Evolutionary conservation across 2,888 invertebrate species (phyloP), one percentile per base, ranked within the genome.

Genomic region (Penaeus monodon): DNA sequence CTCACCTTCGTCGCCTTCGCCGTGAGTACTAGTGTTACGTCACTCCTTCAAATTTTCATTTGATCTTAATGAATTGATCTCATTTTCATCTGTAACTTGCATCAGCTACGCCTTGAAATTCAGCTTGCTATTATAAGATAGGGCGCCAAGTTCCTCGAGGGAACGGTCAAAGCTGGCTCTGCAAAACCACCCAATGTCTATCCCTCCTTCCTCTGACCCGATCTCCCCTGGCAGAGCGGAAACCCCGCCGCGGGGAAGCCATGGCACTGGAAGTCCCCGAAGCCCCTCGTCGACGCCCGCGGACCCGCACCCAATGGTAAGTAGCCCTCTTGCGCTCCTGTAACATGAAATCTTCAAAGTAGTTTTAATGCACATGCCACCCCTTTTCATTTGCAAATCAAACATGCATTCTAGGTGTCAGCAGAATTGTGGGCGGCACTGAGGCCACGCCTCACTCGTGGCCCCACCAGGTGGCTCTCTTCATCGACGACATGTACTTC

Each of bases 381-480:
- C 17, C 1, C 57, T 57, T 3, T 57, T 14, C 14, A 20, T 57
- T 57, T 14, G 17, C 57, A 3, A 57, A 57, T 57, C 14, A 57
- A 57, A 17, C 57, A 17, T 2, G 22, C 24, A 22, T 29, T 70
- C 17, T 14, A 29, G 70, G 12, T 17, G 22, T 1, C 14, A 68
- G 49, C 29, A 76, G 80, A 57, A 90, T 90, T 65, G 89, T 90
- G 29, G 90, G 89, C 7, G 90, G 90, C 4, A 29, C 3, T 3
- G 85, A 88, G 66, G 90, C 90, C 22, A 81, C 66, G 0, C 85
- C 86, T 27, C 84, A 90, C 78, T 68, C 88, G 33, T 90, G 82
- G 79, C 90, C 90, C 17, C 90, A 90, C 85, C 89, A 90, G 64
- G 91, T 87, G 8, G 89, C 89, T 78, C 85, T 90, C 79, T 89